Percentiles rank a stretch among this genome's conserved stretches.
phyloP scores from a whole-genome alignment of 2,113 vertebrate species.

The Notarius quadriscutis region DNA sequence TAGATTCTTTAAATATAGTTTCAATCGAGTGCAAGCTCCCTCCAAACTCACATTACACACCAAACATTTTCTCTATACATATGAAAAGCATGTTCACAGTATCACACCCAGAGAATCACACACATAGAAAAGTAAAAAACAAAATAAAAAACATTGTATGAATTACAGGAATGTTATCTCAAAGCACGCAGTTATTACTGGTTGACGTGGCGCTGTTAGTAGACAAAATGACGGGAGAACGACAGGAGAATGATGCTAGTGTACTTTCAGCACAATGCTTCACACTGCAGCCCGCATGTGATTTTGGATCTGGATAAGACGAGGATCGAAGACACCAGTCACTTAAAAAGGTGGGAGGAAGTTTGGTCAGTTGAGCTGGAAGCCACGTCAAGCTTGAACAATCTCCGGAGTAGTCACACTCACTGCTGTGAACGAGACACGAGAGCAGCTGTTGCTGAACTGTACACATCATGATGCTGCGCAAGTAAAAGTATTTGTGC shows the following conservation, averaged over 20 bases:
- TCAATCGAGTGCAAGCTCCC: neutral
- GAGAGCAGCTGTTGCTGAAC: neutral
- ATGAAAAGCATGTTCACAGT: slow-evolving; percentile 43
- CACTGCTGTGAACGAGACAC: slow-evolving; percentile 4
- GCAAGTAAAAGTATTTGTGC: neutral
- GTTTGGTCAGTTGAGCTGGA: slow-evolving; percentile 31
- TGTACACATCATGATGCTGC: neutral
- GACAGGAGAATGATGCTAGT: neutral
- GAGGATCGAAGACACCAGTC: slow-evolving; percentile 6
- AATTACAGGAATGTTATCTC: slow-evolving; percentile 33
- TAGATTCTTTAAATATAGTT: neutral
- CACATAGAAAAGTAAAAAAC: slow-evolving; percentile 27
- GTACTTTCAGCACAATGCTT: slow-evolving; percentile 9
- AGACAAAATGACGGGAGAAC: neutral
- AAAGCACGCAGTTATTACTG: slow-evolving; percentile 41
- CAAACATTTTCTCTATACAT: slow-evolving; percentile 25
- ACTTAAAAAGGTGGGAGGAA: slow-evolving; percentile 2
- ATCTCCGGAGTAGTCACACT: neutral
- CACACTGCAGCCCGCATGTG: neutral
- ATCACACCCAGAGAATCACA: slow-evolving; percentile 31
- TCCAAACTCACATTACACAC: slow-evolving; percentile 15
- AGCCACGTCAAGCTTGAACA: neutral
- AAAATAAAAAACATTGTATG: slow-evolving; percentile 29
- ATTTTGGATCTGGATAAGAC: neutral
- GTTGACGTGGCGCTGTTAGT: slow-evolving; percentile 2